These are phyloP conservation scores for Nerophis ophidion DNA, from an alignment of 2,113 vertebrate genomes.

Conservation along the genomic window DNA sequence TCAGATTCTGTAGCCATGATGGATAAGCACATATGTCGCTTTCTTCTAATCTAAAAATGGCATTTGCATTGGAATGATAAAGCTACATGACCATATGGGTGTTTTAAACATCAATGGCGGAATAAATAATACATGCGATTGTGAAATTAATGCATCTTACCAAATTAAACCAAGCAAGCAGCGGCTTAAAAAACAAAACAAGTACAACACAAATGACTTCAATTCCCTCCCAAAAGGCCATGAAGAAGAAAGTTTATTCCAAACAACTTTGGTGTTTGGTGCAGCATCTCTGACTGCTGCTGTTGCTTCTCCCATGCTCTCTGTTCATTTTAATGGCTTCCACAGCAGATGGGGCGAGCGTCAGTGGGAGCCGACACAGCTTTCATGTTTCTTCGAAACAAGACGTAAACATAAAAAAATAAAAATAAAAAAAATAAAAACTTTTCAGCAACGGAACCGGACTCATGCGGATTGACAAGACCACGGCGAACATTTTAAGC, in stretches of 20 bases:
- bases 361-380: constrained; percentile 30
- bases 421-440: background rate
- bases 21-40: background rate
- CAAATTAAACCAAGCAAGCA: background rate
- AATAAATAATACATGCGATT: background rate
- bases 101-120: background rate
- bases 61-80: background rate
- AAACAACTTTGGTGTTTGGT: constrained; percentile 8
- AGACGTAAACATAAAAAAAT: constrained; percentile 17
- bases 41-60: background rate
- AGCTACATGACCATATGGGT: background rate
- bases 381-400: constrained; percentile 44
- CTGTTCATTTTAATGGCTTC: constrained; percentile 41
- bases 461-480: constrained; percentile 10
- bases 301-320: constrained; percentile 23
- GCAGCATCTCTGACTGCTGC: constrained; percentile 15
- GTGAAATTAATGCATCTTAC: background rate
- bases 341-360: constrained; percentile 45
- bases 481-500: background rate
- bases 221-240: background rate
- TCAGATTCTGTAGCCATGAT: background rate
- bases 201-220: too few species aligned
- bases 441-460: background rate
- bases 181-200: background rate
- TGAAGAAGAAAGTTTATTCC: background rate